Conservation (phyloP, 2,888 invertebrate species). For the Lasius platythorax region DNA sequence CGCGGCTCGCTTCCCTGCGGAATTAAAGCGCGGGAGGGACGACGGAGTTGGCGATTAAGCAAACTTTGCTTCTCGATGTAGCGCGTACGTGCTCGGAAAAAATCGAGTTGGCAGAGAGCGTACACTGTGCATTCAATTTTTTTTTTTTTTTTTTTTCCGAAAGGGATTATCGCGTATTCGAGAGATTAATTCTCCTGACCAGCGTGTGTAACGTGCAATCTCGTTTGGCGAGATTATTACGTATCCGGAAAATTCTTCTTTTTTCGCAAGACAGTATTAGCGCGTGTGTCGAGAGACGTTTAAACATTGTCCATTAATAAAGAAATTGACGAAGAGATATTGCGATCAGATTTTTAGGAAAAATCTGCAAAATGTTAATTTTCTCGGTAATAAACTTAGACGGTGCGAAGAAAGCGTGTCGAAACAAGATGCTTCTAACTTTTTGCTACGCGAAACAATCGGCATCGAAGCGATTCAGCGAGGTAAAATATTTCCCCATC, state of each 20-base stretch:
- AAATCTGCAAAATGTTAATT: neutral
- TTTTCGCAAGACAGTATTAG: conserved; percentile 23
- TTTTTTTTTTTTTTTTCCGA: conserved; percentile 12
- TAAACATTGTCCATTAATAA: neutral
- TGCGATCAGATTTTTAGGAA: neutral
- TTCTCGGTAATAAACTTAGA: neutral
- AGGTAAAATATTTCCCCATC: neutral
- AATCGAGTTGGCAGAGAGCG: conserved; percentile 34
- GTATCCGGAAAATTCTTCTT: neutral
- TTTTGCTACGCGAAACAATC: neutral
- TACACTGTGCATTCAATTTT: conserved; percentile 2
- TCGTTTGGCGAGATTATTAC: conserved; percentile 31
- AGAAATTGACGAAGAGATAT: neutral
- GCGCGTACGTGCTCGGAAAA: conserved; percentile 54
- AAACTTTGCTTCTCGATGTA: conserved; percentile 44
- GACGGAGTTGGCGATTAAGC: conserved; percentile 17
- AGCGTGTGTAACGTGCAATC: conserved; percentile 9
- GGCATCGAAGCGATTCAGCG: neutral
- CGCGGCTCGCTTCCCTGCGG: conserved; percentile 27
- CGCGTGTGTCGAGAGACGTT: neutral
- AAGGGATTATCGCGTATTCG: conserved; percentile 46
- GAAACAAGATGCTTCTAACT: neutral
- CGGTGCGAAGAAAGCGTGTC: neutral
- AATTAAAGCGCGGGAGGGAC: conserved; percentile 32
- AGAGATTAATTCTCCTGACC: conserved; percentile 34